Percentiles rank a stretch among this genome's conserved stretches.
These are phyloP conservation scores for Phycodurus eques DNA, from an alignment of 2,113 vertebrate genomes.

Conservation along the genomic window DNA sequence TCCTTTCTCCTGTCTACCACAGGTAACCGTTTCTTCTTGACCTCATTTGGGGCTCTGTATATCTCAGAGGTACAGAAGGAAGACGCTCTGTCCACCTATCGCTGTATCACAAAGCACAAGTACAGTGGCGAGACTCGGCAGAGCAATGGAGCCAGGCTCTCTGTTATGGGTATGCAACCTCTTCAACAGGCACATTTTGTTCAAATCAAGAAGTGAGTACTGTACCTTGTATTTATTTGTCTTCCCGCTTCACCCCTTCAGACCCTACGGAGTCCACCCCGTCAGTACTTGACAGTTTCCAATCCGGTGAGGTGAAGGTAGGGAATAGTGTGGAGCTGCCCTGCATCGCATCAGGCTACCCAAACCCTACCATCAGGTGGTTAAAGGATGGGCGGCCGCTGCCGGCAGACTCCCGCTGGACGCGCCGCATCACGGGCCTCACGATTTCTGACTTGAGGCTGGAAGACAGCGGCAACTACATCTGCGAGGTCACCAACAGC, in stretches of 20 bases:
- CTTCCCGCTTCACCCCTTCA: slow-evolving; percentile 33
- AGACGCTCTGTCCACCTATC: slow-evolving; percentile 96
- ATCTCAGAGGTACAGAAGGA: slow-evolving; percentile 99
- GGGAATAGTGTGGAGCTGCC: slow-evolving; percentile 88
- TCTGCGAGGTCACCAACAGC: slow-evolving; percentile 97
- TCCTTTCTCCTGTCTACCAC: slow-evolving; percentile 47
- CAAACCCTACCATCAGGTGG: slow-evolving; percentile 92
- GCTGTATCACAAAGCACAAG: slow-evolving; percentile 99
- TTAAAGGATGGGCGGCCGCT: slow-evolving; percentile 92
- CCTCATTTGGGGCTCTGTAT: slow-evolving; percentile 92
- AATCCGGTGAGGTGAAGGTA: slow-evolving; percentile 85
- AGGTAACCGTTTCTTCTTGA: slow-evolving; percentile 98
- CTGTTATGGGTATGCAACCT: slow-evolving; percentile 85
- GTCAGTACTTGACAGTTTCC: slow-evolving; percentile 91
- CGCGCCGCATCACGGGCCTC: slow-evolving; percentile 86
- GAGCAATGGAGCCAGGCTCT: slow-evolving; percentile 96
- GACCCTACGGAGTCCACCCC: slow-evolving; percentile 94
- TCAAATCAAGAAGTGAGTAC: background rate
- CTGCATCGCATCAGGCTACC: slow-evolving; percentile 93
- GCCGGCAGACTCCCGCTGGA: slow-evolving; percentile 89
- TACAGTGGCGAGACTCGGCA: slow-evolving; percentile 97
- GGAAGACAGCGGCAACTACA: slow-evolving; percentile 95
- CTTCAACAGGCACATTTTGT: background rate
- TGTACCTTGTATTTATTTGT: background rate
- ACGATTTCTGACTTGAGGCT: slow-evolving; percentile 87